Evolutionary conservation across 1,140 invertebrate genomes (phyloP), one percentile per base, ranked within the genome.

Genomic region (Littorina saxatilis): DNA sequence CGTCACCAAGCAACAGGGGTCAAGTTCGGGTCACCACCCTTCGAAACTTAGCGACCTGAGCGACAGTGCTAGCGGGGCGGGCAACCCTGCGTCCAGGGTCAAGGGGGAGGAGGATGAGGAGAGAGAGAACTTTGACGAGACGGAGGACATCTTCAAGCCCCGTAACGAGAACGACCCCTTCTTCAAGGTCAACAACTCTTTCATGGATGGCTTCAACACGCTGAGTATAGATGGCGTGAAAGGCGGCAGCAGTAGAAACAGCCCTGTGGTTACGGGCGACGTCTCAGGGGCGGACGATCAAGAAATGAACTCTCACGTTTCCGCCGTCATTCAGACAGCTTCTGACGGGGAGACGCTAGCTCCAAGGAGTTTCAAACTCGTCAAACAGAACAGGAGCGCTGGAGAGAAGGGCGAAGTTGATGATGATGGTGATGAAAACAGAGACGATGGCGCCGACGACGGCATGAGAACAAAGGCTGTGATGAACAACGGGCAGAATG

Each of bases 331-430:
- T 15, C 55, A 78, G 35, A 78, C 55, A 17, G 76, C 91, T 96
- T 97, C 84, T 95, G 96, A 66, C 96, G 97, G 91, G 89, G 92
- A 87, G 5, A 32, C 61, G 17, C 73, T 73, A 29, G 35, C 15
- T 29, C 58, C 80, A n/a, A 73, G 37, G 32, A 55, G 50, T 39
- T 82, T 76, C 63, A 40, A 43, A 27, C 73, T 73, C 23, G 20
- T 82, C 52, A 43, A 35, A 32, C 32, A 47, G 39, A 39, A 40
- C 39, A 27, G 23, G n/a, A 23, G 27, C 11, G 35, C 13, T 0
- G 7, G 9, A 29, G 68, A 35, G 29, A 20, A n/a, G 4, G 40
- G 0, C 9, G 39, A 13, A 32, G 70, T 0, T 5, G 32, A 40
- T 43, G 50, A 61, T 27, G 70, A 50, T 11, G 68, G 37, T 70